Base-by-base conservation (phyloP, 30 jellyfish, hydroid and myxozoan species). In the Aurelia sp. region DNA sequence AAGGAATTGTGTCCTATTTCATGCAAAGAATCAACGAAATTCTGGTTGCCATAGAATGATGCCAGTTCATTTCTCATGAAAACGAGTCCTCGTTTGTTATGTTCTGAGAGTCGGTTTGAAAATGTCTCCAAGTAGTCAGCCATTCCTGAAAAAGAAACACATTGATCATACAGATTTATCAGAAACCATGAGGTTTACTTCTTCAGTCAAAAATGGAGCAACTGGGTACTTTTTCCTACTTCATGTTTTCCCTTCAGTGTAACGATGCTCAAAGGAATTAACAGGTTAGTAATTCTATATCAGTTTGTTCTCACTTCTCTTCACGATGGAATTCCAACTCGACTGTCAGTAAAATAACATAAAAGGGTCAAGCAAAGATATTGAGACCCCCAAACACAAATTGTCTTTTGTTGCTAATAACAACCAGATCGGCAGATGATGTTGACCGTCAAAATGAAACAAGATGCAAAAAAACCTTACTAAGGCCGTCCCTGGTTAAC, bases 1-100 rank as follows among this genome's bases (percentile, higher is more conserved):
- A 72, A 22, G 18, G 83, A 64, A 41, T 41, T 48, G 69, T 66
- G 51, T 21, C 83, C 83, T 30, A 72, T 10, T 5, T 48, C 50
- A 22, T 27, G 19, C 44, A 72, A 47, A 20, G 51, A 66, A 47
- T 48, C 70, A 47, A 72, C 44, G 20, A 72, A 72, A 41, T 52
- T 22, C 10, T 72, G 47, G n/a, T 20, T 22, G 17, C 83, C 83
- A 72, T 72, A 72, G 22, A 72, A 72, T 16, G 83, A 72, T 23
- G 83, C 19, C 16, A 72, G 12, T 52, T 48, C 83, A 72, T 15
- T 41, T 72, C 69, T 72, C 69, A 72, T 40, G 48, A 13, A 72
- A 20, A 11, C 16, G 10, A 72, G 58, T 22, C 83, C 58, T 30
- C 69, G 13, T n/a, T 72, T 72, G 58, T 72, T 72, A 4, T 72